Base-by-base conservation (phyloP, 2,888 invertebrate genomes). In the Cabera pusaria region DNA sequence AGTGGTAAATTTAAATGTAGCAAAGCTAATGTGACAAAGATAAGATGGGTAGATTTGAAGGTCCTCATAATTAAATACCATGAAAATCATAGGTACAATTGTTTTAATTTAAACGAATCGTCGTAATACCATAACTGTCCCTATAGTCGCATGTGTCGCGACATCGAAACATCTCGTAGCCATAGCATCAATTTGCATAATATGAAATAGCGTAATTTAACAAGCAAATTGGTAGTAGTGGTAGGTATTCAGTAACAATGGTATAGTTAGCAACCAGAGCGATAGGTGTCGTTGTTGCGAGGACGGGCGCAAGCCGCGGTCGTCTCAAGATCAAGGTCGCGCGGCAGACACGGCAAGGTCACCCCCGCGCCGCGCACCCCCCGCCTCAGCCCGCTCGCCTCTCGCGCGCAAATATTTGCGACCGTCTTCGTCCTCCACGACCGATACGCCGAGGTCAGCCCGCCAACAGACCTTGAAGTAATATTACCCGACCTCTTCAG, bases 241-340 rank as follows among this genome's bases (percentile, higher is more conserved):
- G 4, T 10, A 28, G 18, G 12, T 31, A 31, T 8, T 16, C 14
- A 31, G 7, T 19, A 26, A 38, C 31, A 38, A 26, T 27, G 26
- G 38, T 25, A 14, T 36, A 35, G 41, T 26, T 36, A 42, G 41
- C 26, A 36, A 42, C 35, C 25, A 35, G 35, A 64, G 64, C 59
- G 65, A 67, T 74, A 77, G 78, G 76, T 81, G 77, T 76, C 56
- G 65, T 61, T 59, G 64, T 64, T 60, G 57, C 59, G 38, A 26
- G 29, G 50, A 27, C 32, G 46, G 44, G 32, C 38, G 3, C 36
- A 23, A 36, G 41, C 52, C 65, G 77, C 86, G 88, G 87, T 86
- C 88, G 88, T 87, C 86, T 87, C 87, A 88, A 88, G 88, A 88
- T 88, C 88, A 88, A 86, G 88, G 88, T 78, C 78, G 77, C 60